A percentile compares a stretch with the other conserved stretches of the same genome.
These are phyloP conservation scores for Vireo griseus DNA, from an alignment of 2,797 vertebrate species.

Conservation along the genomic window DNA sequence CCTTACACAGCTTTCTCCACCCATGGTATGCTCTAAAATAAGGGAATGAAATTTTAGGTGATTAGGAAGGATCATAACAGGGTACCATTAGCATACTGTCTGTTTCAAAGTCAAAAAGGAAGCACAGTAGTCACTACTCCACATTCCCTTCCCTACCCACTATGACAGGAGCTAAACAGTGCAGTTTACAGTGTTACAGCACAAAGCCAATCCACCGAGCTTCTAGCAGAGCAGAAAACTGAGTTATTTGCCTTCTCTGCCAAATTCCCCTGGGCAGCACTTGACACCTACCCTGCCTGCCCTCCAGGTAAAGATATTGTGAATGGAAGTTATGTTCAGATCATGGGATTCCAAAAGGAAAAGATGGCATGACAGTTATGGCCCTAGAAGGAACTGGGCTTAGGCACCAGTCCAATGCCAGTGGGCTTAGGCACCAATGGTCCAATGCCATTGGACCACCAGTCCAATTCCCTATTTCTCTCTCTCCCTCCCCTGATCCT, in stretches of 20 bases:
- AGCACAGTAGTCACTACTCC: not conserved
- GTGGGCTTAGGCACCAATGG: not conserved
- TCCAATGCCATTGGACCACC: not conserved
- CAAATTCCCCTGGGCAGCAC: not conserved
- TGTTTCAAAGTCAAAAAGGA: not conserved
- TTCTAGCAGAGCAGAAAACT: not conserved
- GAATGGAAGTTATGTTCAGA: not conserved
- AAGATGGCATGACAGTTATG: accelerated
- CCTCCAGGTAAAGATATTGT: not conserved
- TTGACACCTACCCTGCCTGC: not conserved
- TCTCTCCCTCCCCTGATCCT: not conserved
- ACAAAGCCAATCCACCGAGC: accelerated
- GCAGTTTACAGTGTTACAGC: not conserved
- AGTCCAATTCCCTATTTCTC: not conserved
- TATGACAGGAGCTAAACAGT: not conserved
- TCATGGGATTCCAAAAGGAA: not conserved
- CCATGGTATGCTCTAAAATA: not conserved
- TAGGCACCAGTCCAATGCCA: not conserved
- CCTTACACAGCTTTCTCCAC: not conserved
- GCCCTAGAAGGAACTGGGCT: not conserved
- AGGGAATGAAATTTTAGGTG: not conserved
- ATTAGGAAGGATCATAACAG: not conserved
- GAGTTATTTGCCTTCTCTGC: not conserved
- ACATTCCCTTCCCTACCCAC: not conserved
- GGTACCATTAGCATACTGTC: not conserved